These are phyloP conservation scores for Rhinatrema bivittatum DNA, from an alignment of 2,797 vertebrate species.

Conservation along the genomic window DNA sequence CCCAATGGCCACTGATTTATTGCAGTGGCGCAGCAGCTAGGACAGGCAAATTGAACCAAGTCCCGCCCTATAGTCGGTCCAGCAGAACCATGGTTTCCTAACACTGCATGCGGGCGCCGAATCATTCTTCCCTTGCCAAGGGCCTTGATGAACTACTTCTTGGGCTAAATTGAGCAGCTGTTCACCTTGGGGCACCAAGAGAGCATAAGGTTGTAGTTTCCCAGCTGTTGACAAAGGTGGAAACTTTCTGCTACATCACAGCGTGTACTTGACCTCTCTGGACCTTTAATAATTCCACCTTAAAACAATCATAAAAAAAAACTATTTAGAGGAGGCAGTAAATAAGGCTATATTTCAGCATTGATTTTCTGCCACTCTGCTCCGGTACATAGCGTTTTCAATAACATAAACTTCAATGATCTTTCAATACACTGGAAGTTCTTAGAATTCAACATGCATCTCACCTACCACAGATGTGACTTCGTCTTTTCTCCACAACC, in stretches of 20 bases:
- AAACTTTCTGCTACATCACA: slow-evolving; percentile 7
- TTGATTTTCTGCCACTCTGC: slow-evolving; percentile 34
- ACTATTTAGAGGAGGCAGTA: slow-evolving; percentile 18
- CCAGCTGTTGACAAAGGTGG: slow-evolving; percentile 15
- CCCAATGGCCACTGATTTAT: too few relatives aligned
- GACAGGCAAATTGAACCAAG: too few relatives aligned
- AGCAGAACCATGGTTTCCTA: too few relatives aligned
- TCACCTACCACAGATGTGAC: neutral
- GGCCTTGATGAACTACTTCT: too few relatives aligned
- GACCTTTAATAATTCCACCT: slow-evolving; percentile 36
- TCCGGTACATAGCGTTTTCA: neutral
- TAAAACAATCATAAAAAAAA: slow-evolving; percentile 30
- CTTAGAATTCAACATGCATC: neutral
- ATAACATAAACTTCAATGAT: neutral
- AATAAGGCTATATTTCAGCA: slow-evolving; percentile 25
- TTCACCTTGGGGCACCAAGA: neutral
- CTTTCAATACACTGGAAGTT: neutral
- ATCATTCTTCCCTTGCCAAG: too few relatives aligned
- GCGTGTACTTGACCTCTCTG: slow-evolving; percentile 9
- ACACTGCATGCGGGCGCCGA: too few relatives aligned
- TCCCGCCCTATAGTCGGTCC: too few relatives aligned
- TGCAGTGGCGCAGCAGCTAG: too few relatives aligned
- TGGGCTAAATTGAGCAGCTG: slow-evolving; percentile 7
- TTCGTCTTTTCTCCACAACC: too few relatives aligned
- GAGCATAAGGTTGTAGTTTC: slow-evolving; percentile 17